These are phyloP conservation scores for Parus major DNA, from an alignment of 2,113 vertebrate species.

Conservation along the genomic window DNA sequence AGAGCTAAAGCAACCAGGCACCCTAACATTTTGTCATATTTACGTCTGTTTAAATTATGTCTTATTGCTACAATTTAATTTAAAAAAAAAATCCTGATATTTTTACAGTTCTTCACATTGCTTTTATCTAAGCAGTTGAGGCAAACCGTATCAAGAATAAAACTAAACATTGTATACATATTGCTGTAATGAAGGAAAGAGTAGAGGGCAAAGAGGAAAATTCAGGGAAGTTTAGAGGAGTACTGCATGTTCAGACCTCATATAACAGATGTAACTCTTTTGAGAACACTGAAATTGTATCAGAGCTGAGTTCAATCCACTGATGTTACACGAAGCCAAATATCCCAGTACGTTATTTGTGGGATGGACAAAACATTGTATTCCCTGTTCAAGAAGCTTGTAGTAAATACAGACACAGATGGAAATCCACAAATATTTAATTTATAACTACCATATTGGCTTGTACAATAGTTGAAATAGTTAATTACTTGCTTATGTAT, in stretches of 20 bases:
- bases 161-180: not conserved
- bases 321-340: not conserved
- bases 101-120: not conserved
- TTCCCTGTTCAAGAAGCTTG: not conserved
- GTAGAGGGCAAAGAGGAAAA: not conserved
- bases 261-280: not conserved
- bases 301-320: not conserved
- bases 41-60: not conserved
- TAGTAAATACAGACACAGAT: not conserved
- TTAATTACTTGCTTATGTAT: constrained; percentile 12
- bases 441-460: not conserved
- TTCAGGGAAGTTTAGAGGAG: not conserved
- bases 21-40: not conserved
- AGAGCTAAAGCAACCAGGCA: not conserved
- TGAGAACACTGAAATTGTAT: not conserved
- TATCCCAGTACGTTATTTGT: not conserved
- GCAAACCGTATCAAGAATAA: not conserved
- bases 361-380: not conserved
- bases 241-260: not conserved
- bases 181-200: not conserved
- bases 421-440: not conserved
- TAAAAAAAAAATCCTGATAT: not conserved
- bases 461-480: not conserved
- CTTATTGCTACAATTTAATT: not conserved
- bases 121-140: not conserved